Evolutionary conservation across 2,113 vertebrate genomes (phyloP).

Genomic region (Phoxinus phoxinus): DNA sequence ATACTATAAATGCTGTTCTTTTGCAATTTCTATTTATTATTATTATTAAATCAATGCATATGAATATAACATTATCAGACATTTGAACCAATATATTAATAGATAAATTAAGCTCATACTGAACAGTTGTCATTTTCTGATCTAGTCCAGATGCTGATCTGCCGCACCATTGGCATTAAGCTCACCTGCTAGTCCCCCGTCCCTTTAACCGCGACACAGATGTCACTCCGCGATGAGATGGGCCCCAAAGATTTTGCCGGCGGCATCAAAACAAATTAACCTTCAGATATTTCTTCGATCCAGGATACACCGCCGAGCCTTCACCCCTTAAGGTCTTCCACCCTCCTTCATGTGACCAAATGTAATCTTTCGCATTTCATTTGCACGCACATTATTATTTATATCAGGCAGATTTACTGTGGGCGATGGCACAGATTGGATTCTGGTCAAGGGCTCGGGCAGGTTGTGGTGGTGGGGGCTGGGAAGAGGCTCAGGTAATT

Average conservation of each 20-base stretch:
- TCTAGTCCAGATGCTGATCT: neutral
- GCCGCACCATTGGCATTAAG: slow-evolving; percentile 53
- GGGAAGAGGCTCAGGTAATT: slow-evolving; percentile 63
- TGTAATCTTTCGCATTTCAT: slow-evolving; percentile 70
- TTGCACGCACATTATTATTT: slow-evolving; percentile 71
- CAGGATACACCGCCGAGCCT: slow-evolving; percentile 34
- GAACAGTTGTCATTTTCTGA: neutral
- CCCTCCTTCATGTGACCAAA: slow-evolving; percentile 63
- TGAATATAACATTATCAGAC: no score
- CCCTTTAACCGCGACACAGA: slow-evolving; percentile 56
- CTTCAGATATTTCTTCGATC: slow-evolving; percentile 67
- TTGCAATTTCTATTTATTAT: no score
- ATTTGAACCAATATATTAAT: no score
- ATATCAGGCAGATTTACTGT: slow-evolving; percentile 63
- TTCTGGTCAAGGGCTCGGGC: slow-evolving; percentile 61
- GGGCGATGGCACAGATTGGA: slow-evolving; percentile 64
- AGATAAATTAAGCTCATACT: no score
- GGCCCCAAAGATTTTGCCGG: slow-evolving; percentile 64
- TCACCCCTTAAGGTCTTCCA: slow-evolving; percentile 40
- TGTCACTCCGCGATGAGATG: slow-evolving; percentile 62
- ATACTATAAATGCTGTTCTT: neutral
- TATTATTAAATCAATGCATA: no score
- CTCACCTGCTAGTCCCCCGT: slow-evolving; percentile 31
- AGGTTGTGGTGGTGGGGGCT: slow-evolving; percentile 37
- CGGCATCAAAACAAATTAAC: slow-evolving; percentile 73